A percentile compares a stretch with the other conserved stretches of the same genome.
phyloP scores from a whole-genome alignment of 2,888 invertebrate species.

The Drosophila neoperkinsi region DNA sequence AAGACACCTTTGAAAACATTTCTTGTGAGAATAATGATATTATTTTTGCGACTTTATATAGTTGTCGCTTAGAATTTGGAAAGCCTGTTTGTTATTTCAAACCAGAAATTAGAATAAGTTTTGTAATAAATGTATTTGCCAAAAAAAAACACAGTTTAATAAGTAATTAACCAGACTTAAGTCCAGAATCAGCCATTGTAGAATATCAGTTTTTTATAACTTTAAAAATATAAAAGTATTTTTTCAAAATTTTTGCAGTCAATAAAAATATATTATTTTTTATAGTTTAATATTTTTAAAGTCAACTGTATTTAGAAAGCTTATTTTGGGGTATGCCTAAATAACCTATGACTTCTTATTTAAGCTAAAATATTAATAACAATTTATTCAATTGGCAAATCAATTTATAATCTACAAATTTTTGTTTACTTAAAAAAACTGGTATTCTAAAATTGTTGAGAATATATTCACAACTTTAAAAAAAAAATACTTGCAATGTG shows the following conservation, averaged over 20 bases:
- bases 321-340: not conserved
- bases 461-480: not conserved
- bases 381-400: not conserved
- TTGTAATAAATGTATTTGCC: not conserved
- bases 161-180: not conserved
- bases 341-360: not conserved
- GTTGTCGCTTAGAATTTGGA: not conserved
- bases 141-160: not conserved
- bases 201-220: not conserved
- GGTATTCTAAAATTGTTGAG: not conserved
- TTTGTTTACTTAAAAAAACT: not conserved
- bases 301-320: not conserved
- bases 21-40: not conserved
- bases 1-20: too few relatives aligned
- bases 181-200: not conserved
- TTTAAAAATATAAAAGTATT: not conserved
- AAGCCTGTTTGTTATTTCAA: not conserved
- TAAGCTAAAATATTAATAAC: not conserved
- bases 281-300: too few relatives aligned
- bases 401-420: not conserved
- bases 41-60: not conserved
- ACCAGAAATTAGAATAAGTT: not conserved
- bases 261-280: not conserved
- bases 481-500: not conserved
- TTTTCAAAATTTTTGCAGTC: rapidly evolving